Evolutionary conservation across 2,797 vertebrate species (phyloP), one percentile per base, ranked within the genome.

Genomic region (Pipistrellus kuhlii): DNA sequence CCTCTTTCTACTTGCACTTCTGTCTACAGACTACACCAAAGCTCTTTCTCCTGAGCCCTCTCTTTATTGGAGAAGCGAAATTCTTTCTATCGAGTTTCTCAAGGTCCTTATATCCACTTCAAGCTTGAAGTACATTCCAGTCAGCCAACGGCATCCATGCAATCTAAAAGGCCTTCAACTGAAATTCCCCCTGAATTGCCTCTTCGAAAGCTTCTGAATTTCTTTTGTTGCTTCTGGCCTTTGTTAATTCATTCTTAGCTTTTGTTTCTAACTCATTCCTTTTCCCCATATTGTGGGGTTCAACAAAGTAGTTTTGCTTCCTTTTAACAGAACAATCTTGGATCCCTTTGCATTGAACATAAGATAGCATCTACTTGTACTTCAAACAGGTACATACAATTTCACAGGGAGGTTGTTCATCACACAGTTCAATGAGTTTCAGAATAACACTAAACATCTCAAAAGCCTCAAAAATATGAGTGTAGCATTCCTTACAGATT

Each of bases 401-500:
- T 85, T 84, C 69, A 94, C 68, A 88, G 4, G 15, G 46, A 91
- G 89, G 20, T 55, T 57, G 35, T 57, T 92, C 72, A 71, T 85
- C 68, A 91, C 35, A 84, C 55, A 93, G 55, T 44, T 88, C 57
- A 88, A 5, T 80, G 59, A 71, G 59, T 85, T 92, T 80, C 44
- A 64, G 62, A 91, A 92, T 62, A 93, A 81, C 68, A 89, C 30
- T 59, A 95, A 93, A 72, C 72, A 84, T 59, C 64, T 53, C 68
- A 81, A 94, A 73, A 20, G 87, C 85, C 77, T 95, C 85, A 91
- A 91, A 88, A 96, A 32, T 84, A 78, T 62, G 32, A 94, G 71
- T 83, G 46, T 92, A 90, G 81, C 75, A 91, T 92, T 95, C 90
- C 84, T 83, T 23, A 69, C 20, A 91, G 82, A 94, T 82, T 91